phyloP scores from a whole-genome alignment of 2,797 vertebrate species.

The Lates japonicus region DNA sequence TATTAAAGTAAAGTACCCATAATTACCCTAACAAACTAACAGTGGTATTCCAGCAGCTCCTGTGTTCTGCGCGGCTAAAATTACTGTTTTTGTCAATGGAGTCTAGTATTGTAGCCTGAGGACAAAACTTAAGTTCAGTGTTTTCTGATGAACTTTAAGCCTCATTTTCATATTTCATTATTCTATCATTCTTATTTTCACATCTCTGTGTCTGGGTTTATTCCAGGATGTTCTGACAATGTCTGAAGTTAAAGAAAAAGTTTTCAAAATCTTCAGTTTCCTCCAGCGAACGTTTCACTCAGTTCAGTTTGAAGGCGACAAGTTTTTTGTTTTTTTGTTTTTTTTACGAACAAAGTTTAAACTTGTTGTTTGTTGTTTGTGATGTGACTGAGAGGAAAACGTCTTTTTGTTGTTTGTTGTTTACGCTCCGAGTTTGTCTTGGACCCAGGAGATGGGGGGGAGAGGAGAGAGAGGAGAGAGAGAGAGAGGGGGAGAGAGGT shows the following conservation, averaged over 20 bases:
- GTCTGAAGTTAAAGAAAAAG: not conserved
- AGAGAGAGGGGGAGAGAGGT: too few species aligned
- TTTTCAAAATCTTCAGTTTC: not conserved
- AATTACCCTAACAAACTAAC: too few species aligned
- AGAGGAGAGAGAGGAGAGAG: not conserved
- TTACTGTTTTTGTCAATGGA: too few species aligned
- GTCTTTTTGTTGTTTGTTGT: not conserved
- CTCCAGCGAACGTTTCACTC: not conserved
- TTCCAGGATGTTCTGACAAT: not conserved
- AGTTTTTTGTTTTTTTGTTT: not conserved
- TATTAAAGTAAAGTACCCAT: too few species aligned
- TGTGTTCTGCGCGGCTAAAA: too few species aligned
- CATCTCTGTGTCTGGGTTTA: not conserved
- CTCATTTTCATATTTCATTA: not conserved
- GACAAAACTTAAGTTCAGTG: not conserved
- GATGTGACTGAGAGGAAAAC: not conserved
- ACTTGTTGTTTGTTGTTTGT: not conserved
- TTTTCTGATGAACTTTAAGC: not conserved
- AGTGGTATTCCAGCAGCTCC: too few species aligned
- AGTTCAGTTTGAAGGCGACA: not conserved
- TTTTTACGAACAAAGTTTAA: not conserved
- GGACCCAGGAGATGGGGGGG: not conserved
- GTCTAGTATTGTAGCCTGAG: not conserved
- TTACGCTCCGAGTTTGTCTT: constrained; percentile 12
- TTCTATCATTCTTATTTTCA: not conserved